These are phyloP conservation scores for Chaenodraco wilsoni DNA, from an alignment of 2,797 vertebrate species.

Conservation along the genomic window DNA sequence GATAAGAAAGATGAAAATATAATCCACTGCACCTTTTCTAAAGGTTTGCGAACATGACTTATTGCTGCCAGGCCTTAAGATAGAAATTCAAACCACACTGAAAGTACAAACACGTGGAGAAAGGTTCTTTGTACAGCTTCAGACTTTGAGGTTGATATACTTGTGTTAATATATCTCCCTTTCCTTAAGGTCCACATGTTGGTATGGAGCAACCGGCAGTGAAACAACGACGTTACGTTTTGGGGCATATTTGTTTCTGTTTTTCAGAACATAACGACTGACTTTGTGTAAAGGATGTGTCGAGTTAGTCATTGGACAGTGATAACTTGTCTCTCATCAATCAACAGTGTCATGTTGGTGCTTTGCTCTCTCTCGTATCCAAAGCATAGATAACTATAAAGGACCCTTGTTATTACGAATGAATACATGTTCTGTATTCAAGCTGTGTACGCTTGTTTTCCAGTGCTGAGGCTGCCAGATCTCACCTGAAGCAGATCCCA, in stretches of 20 bases:
- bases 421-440: neutral
- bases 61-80: constrained; percentile 57
- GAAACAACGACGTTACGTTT: too few species aligned
- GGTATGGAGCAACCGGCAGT: neutral
- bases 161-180: constrained; percentile 34
- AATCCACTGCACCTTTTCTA: constrained; percentile 59
- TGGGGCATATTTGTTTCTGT: too few species aligned
- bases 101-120: constrained; percentile 46
- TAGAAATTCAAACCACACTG: constrained; percentile 58
- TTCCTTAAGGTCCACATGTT: constrained; percentile 13
- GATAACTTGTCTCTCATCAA: constrained; percentile 23
- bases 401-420: constrained; percentile 2
- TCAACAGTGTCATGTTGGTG: constrained; percentile 21
- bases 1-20: constrained; percentile 66
- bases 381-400: constrained; percentile 5
- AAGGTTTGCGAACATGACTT: constrained; percentile 57
- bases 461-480: constrained; percentile 89
- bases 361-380: neutral
- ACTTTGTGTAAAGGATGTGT: constrained; percentile 8
- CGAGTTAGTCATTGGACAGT: constrained; percentile 12
- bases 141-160: constrained; percentile 17
- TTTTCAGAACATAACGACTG: constrained; percentile 1
- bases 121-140: constrained; percentile 33
- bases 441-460: constrained; percentile 27
- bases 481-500: constrained; percentile 92